These are phyloP conservation scores for Ctenochaetus hawaiiensis DNA, from an alignment of 2,797 vertebrate genomes.

Conservation along the genomic window DNA sequence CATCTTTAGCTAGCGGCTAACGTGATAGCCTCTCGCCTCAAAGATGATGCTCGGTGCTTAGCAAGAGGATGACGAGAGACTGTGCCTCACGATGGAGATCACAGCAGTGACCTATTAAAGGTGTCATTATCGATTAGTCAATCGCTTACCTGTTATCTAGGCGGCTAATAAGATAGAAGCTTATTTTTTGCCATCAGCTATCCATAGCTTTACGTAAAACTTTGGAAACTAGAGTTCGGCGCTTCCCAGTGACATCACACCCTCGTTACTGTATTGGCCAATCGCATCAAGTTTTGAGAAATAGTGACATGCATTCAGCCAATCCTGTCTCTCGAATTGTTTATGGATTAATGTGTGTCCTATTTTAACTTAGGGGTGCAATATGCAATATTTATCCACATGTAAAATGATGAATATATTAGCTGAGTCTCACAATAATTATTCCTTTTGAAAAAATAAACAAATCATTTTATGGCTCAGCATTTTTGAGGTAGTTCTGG, in stretches of 20 bases:
- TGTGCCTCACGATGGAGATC: background rate
- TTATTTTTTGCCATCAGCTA: slow-evolving; percentile 70
- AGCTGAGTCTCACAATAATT: background rate
- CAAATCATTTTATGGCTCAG: background rate
- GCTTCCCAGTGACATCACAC: slow-evolving; percentile 79
- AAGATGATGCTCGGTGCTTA: background rate
- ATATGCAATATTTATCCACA: background rate
- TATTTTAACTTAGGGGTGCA: background rate
- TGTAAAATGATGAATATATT: background rate
- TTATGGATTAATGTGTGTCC: background rate
- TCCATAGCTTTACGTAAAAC: slow-evolving; percentile 72
- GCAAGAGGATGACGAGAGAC: background rate
- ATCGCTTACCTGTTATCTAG: slow-evolving; percentile 56
- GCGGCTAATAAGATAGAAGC: slow-evolving; percentile 33
- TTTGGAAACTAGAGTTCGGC: slow-evolving; percentile 73
- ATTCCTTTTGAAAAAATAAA: background rate
- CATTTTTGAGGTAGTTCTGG: background rate
- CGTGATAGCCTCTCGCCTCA: slow-evolving; percentile 1
- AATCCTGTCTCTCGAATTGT: slow-evolving; percentile 31
- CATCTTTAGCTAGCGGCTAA: slow-evolving; percentile 51
- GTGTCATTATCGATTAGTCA: background rate
- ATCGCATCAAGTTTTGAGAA: slow-evolving; percentile 42
- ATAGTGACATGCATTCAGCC: slow-evolving; percentile 51
- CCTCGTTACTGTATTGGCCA: slow-evolving; percentile 44
- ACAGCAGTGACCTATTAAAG: background rate